Conservation (phyloP, 2,888 invertebrate genomes). For the Tuta absoluta region DNA sequence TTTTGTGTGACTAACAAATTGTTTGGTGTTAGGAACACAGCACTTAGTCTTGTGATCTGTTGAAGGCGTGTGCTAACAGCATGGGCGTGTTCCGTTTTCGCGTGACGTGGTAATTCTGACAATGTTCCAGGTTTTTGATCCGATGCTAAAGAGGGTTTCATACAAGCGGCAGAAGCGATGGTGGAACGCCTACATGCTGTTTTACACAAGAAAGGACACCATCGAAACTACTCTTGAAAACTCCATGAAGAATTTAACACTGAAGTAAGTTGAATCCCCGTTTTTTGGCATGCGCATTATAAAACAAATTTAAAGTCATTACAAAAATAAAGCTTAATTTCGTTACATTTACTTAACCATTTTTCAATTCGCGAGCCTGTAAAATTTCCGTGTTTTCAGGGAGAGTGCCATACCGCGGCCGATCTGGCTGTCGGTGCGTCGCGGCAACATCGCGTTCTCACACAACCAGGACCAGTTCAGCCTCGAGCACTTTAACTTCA, state of each 20-base stretch:
- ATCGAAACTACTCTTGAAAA: slow-evolving; percentile 69
- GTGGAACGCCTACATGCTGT: slow-evolving; percentile 99
- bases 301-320: no score
- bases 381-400: slow-evolving; percentile 41
- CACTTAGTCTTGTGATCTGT: not conserved
- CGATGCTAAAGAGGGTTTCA: slow-evolving; percentile 95
- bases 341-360: no score
- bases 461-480: slow-evolving; percentile 98
- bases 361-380: not conserved
- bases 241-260: slow-evolving; percentile 64
- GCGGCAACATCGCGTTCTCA: slow-evolving; percentile 97
- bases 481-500: slow-evolving; percentile 96
- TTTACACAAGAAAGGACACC: slow-evolving; percentile 94
- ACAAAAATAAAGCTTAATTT: no score
- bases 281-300: not conserved
- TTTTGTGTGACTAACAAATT: slow-evolving; percentile 8
- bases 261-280: slow-evolving; percentile 60
- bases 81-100: slow-evolving; percentile 26
- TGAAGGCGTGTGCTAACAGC: slow-evolving; percentile 17
- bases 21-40: not conserved
- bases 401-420: slow-evolving; percentile 88
- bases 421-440: slow-evolving; percentile 95
- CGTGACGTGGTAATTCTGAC: slow-evolving; percentile 51
- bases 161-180: slow-evolving; percentile 97
- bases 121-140: slow-evolving; percentile 88